These are phyloP conservation scores for Melanocharis versteri DNA, from an alignment of 2,113 vertebrate genomes.

Conservation along the genomic window DNA sequence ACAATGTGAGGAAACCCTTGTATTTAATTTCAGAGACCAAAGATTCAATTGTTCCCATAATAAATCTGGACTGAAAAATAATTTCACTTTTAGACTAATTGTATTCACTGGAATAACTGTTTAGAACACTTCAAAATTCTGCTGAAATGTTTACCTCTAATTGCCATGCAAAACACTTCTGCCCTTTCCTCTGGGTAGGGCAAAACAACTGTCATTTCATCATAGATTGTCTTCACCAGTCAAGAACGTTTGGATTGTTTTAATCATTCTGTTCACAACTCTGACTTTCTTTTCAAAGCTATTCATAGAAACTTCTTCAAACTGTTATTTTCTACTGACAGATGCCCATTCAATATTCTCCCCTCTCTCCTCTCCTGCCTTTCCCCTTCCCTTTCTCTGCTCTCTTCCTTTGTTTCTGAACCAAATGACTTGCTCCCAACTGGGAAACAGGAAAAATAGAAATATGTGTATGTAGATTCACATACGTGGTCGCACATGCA, in stretches of 20 bases:
- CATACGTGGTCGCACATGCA: neutral
- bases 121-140: neutral
- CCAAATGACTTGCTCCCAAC: neutral
- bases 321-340: neutral
- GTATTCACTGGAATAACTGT: neutral
- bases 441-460: neutral
- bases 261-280: conserved; percentile 22
- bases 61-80: neutral
- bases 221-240: conserved; percentile 19
- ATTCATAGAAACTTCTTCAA: neutral
- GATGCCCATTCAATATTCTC: neutral
- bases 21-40: neutral
- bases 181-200: conserved; percentile 20
- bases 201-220: conserved; percentile 22
- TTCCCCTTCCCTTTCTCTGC: neutral
- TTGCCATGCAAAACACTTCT: conserved; percentile 49
- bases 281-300: conserved; percentile 8
- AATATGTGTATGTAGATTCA: neutral
- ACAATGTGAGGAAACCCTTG: neutral
- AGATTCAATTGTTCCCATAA: neutral
- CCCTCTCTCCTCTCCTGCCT: neutral
- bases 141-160: conserved; percentile 46
- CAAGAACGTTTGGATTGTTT: conserved; percentile 1
- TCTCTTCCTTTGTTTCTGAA: neutral
- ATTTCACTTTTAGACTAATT: neutral